These are phyloP conservation scores for Chaetophractus vellerosus DNA, from an alignment of 2,797 vertebrate genomes.

Conservation along the genomic window DNA sequence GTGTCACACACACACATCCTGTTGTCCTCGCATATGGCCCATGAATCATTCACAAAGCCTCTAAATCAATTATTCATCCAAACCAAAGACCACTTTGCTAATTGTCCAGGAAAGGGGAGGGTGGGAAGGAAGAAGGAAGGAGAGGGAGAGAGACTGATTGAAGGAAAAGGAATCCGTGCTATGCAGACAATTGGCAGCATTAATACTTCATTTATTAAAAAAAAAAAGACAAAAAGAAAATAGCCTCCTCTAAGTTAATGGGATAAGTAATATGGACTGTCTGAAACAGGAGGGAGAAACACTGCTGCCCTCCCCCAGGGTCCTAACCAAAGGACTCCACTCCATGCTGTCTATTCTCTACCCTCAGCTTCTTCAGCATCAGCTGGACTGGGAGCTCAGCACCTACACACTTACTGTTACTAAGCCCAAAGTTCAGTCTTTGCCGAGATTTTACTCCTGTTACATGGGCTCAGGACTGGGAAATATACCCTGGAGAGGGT, in stretches of 20 bases:
- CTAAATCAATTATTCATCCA: constrained; percentile 95
- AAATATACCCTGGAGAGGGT: not conserved
- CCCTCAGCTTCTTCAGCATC: not conserved
- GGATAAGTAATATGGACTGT: not conserved
- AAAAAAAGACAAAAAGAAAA: constrained; percentile 3
- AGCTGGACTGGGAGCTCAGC: not conserved
- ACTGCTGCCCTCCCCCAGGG: not conserved
- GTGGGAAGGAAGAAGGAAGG: constrained; percentile 20
- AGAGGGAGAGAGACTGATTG: constrained; percentile 55
- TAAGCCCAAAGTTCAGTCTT: not conserved
- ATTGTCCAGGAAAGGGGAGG: constrained; percentile 87
- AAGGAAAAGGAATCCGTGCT: constrained; percentile 73
- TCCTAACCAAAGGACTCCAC: not conserved
- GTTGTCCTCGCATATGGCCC: constrained; percentile 92
- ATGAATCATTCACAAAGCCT: constrained; percentile 94
- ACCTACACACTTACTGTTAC: not conserved
- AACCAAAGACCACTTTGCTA: constrained; percentile 93
- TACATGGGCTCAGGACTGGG: not conserved
- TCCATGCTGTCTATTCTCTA: not conserved
- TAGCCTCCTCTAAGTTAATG: not conserved
- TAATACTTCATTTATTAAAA: constrained; percentile 77
- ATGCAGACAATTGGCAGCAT: constrained; percentile 72
- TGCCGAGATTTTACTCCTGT: not conserved
- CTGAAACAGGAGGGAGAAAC: not conserved
- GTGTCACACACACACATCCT: constrained; percentile 62